These are phyloP conservation scores for Aphodius sticticus DNA, from an alignment of 2,888 invertebrate species.

Conservation along the genomic window DNA sequence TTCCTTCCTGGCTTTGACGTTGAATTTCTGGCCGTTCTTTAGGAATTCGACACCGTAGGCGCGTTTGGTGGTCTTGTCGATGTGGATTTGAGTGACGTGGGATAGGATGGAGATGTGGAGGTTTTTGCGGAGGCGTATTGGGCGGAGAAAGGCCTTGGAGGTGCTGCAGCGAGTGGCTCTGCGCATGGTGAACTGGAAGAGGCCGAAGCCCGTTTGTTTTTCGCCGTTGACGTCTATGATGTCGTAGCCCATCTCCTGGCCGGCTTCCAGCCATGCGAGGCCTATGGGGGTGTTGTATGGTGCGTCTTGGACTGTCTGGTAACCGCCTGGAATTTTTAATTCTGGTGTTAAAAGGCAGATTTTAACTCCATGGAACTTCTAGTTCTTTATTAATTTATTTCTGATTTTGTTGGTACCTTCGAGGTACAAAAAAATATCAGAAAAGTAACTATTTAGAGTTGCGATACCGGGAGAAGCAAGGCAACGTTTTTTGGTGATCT, in stretches of 20 bases:
- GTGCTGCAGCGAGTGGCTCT: constrained; percentile 84
- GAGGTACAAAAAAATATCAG: too few species aligned
- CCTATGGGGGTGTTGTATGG: constrained; percentile 86
- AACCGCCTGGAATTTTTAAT: constrained; percentile 67
- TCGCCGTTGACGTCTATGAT: constrained; percentile 86
- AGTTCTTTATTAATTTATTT: too few species aligned
- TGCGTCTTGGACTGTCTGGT: constrained; percentile 77
- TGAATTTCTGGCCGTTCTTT: constrained; percentile 69
- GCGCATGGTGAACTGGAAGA: constrained; percentile 90
- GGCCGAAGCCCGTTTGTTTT: constrained; percentile 85
- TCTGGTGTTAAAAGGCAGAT: neutral
- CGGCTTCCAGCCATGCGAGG: constrained; percentile 85
- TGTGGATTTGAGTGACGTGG: constrained; percentile 77
- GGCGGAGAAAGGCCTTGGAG: constrained; percentile 85
- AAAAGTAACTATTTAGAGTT: too few species aligned
- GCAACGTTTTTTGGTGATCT: too few species aligned
- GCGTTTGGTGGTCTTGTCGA: constrained; percentile 74
- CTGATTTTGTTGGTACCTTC: too few species aligned
- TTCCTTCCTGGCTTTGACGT: constrained; percentile 76
- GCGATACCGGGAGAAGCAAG: too few species aligned
- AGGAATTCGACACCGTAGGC: constrained; percentile 82
- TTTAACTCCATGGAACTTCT: too few species aligned
- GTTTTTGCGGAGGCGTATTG: constrained; percentile 78
- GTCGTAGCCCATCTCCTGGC: constrained; percentile 92
- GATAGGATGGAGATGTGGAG: constrained; percentile 83